These are phyloP conservation scores for Hyalella azteca DNA, from an alignment of 2,888 invertebrate species.

Conservation along the genomic window DNA sequence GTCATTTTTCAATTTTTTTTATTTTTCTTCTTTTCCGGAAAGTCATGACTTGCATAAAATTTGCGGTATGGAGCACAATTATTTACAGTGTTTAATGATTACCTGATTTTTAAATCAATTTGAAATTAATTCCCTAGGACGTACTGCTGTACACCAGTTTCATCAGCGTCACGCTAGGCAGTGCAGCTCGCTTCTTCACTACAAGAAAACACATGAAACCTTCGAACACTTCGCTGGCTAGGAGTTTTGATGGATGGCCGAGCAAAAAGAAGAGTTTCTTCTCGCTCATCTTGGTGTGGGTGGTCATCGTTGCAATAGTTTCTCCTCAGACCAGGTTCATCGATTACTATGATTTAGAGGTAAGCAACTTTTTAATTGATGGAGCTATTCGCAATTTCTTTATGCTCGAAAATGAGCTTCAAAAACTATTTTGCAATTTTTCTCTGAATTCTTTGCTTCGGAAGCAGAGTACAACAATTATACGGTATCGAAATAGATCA, in stretches of 20 bases:
- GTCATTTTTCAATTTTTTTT: no score
- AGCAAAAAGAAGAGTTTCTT: no score
- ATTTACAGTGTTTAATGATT: no score
- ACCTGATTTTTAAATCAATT: not conserved
- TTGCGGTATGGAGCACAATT: no score
- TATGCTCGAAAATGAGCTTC: not conserved
- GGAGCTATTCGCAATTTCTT: not conserved
- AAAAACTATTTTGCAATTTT: not conserved
- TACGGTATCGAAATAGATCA: no score
- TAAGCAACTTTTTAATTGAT: not conserved
- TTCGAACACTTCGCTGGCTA: no score
- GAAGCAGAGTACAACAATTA: no score
- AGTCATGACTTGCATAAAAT: no score
- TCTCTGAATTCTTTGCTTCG: not conserved
- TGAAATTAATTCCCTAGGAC: not conserved
- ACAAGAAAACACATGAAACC: no score
- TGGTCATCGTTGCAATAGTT: not conserved
- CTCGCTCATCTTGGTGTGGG: not conserved
- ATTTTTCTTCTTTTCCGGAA: no score
- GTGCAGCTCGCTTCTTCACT: not conserved
- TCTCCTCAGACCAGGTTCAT: not conserved
- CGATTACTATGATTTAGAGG: not conserved
- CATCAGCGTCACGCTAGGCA: not conserved
- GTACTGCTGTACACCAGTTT: not conserved
- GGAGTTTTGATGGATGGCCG: no score